Evolutionary conservation across 2,113 vertebrate species (phyloP), one percentile per base, ranked within the genome.

Genomic region (Xyrauchen texanus): DNA sequence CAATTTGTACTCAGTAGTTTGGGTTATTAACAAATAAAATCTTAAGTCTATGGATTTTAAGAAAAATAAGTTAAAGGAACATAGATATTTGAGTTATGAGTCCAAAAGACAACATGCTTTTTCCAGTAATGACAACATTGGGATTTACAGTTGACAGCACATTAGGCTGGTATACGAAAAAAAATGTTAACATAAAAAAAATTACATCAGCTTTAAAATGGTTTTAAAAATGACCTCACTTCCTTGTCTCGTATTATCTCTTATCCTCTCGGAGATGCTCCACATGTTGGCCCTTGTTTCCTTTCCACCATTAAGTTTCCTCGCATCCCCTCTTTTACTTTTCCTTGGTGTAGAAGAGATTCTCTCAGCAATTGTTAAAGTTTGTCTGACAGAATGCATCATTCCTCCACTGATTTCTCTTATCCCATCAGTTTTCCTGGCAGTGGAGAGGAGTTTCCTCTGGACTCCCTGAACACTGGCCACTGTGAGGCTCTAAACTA

Each of bases 341-440:
- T 64, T 49, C 47, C n/a, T 45, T 2, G 10, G n/a, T 53, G 47
- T 13, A 52, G 68, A 70, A 71, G 67, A 70, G 21, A 70, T 71
- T 79, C 34, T 63, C 60, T 16, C 7, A 72, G 53, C 68, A 67
- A 74, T 67, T 61, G 52, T 80, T 66, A 80, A 34, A 34, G 62
- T 12, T 13, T 49, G 16, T 62, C 58, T 62, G 71, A 74, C 6
- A 74, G 57, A 74, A 57, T 44, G n/a, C 60, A 60, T 75, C 70
- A 68, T 80, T 75, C 70, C 70, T 68, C 42, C 44, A 74, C 70
- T 67, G 52, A 58, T 6, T 58, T 55, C 63, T 67, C 57, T 73
- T 63, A 64, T 80, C 45, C 45, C 78, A 60, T 73, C 65, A 66
- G 63, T 74, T 80, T 80, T 80, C 70, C 78, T 80, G 78, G 78